Conservation (phyloP, 1,140 invertebrate species). For the Anastrepha obliqua region DNA sequence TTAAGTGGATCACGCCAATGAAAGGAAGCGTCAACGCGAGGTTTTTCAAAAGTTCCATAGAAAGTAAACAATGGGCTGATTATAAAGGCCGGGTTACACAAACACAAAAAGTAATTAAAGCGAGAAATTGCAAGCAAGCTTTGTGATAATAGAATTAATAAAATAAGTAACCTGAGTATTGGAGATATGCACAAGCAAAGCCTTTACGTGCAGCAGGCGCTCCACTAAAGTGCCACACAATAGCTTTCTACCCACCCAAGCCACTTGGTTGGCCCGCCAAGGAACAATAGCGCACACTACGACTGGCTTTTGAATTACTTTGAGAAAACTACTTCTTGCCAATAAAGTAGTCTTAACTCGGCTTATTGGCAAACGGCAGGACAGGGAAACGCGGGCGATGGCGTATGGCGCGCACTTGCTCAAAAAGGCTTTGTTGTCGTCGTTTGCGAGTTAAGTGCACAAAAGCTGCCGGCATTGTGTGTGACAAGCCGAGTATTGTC, state of each 20-base stretch:
- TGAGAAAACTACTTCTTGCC: constrained; percentile 40
- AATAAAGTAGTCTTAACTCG: constrained; percentile 44
- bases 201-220: background rate
- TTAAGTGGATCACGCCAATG: background rate
- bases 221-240: constrained; percentile 4
- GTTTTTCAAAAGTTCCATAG: too few relatives aligned
- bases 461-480: constrained; percentile 1
- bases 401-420: too few relatives aligned
- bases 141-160: constrained; percentile 27
- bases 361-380: background rate
- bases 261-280: background rate
- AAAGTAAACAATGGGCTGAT: too few relatives aligned
- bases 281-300: background rate
- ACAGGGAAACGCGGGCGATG: background rate
- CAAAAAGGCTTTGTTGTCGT: constrained; percentile 6
- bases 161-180: background rate
- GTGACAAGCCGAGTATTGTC: background rate
- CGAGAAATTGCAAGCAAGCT: background rate
- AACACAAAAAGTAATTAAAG: constrained; percentile 41
- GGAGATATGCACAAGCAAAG: background rate
- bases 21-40: background rate
- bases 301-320: background rate
- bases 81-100: background rate
- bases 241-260: background rate
- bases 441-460: background rate